Conservation (phyloP, 2,888 invertebrate genomes). For the Drosophila rubida region DNA sequence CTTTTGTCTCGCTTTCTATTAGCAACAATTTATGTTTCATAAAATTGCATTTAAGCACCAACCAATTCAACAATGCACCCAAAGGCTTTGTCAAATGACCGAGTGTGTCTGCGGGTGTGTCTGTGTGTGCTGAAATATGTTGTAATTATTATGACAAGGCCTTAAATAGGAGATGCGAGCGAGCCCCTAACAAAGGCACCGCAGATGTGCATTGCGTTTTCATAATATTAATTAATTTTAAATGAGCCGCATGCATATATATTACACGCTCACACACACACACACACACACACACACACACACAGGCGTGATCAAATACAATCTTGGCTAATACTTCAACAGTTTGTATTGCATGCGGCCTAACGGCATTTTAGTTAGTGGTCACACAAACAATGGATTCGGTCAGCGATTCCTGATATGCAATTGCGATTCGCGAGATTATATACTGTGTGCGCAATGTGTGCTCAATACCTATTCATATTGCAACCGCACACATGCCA, state of each 20-base stretch:
- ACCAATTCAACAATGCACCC: constrained; percentile 14
- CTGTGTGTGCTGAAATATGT: constrained; percentile 19
- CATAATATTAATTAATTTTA: constrained; percentile 75
- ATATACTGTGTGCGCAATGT: not conserved
- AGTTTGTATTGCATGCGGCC: constrained; percentile 37
- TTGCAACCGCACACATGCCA: not conserved
- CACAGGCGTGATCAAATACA: constrained; percentile 11
- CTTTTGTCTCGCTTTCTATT: constrained; percentile 41
- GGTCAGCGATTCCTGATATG: constrained; percentile 47
- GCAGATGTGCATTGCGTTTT: constrained; percentile 64
- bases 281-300: constrained; percentile 8
- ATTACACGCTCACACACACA: constrained; percentile 6
- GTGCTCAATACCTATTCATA: not conserved
- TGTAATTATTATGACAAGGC: constrained; percentile 43
- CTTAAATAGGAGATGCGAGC: constrained; percentile 22
- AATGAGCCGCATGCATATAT: constrained; percentile 37
- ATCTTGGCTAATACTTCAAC: constrained; percentile 61
- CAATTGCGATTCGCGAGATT: constrained; percentile 17
- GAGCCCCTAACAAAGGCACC: constrained; percentile 62
- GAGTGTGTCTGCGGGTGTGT: not conserved
- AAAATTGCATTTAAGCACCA: constrained; percentile 37
- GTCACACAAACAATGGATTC: constrained; percentile 60
- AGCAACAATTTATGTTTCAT: constrained; percentile 34
- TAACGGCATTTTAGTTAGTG: constrained; percentile 58
- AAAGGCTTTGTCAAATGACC: constrained; percentile 6